Conservation (phyloP, 2,113 vertebrate genomes). For the Procavia capensis region DNA sequence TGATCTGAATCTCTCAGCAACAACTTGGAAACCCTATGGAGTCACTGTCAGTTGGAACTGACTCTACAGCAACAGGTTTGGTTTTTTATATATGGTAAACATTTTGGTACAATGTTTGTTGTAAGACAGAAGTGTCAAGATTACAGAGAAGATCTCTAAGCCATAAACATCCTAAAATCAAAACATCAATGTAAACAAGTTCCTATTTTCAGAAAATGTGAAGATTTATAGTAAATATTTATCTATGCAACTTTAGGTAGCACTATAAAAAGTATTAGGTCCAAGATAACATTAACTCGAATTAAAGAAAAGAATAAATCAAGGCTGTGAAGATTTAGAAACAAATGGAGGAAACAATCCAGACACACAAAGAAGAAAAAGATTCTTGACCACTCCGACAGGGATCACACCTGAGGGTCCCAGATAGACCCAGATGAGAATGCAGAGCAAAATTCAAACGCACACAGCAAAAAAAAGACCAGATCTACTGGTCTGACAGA, state of each 20-base stretch:
- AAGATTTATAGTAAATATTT: neutral
- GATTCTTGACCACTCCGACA: too few relatives aligned
- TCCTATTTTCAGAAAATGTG: neutral
- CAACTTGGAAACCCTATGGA: too few relatives aligned
- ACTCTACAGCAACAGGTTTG: too few relatives aligned
- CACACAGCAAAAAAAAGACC: too few relatives aligned
- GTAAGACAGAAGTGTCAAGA: neutral
- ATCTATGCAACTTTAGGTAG: neutral
- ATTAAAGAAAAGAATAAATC: constrained; percentile 15
- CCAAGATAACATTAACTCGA: neutral
- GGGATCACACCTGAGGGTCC: too few relatives aligned
- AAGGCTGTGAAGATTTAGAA: constrained; percentile 22
- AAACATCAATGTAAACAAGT: constrained; percentile 28
- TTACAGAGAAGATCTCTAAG: neutral
- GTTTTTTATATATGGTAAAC: neutral
- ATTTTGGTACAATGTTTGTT: neutral
- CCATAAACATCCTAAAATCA: neutral
- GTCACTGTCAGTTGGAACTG: too few relatives aligned
- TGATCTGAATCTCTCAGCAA: too few relatives aligned
- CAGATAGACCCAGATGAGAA: too few relatives aligned
- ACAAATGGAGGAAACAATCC: neutral
- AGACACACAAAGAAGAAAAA: neutral
- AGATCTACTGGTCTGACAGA: too few relatives aligned
- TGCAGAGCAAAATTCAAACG: too few relatives aligned
- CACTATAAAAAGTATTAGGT: neutral